phyloP scores from a whole-genome alignment of 1,140 invertebrate species.

The Eumaeus atala region DNA sequence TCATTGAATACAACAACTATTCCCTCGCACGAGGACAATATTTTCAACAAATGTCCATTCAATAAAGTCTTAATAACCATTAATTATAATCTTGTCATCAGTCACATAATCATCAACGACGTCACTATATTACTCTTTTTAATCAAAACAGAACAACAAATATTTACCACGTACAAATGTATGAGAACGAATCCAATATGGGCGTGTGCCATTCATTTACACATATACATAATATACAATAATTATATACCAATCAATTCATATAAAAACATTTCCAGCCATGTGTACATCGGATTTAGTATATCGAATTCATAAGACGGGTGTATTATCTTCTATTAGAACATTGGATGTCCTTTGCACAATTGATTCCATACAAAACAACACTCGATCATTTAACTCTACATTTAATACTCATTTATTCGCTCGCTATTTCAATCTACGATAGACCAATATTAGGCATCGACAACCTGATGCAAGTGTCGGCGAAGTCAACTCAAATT shows the following conservation, averaged over 20 bases:
- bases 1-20: constrained; percentile 71
- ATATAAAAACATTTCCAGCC: constrained; percentile 70
- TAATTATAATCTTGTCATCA: constrained; percentile 52
- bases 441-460: constrained; percentile 40
- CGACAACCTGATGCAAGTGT: constrained; percentile 26
- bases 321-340: constrained; percentile 68
- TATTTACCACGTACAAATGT: constrained; percentile 44
- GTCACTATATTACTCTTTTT: constrained; percentile 53
- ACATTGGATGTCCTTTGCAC: constrained; percentile 60
- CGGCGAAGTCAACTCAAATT: constrained; percentile 13
- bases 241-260: constrained; percentile 63
- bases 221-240: constrained; percentile 55
- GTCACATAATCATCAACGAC: constrained; percentile 70
- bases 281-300: constrained; percentile 53
- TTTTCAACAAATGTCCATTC: constrained; percentile 70
- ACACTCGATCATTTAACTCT: constrained; percentile 61
- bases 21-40: constrained; percentile 63
- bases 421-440: constrained; percentile 42
- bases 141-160: constrained; percentile 56
- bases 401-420: constrained; percentile 36
- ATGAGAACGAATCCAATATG: constrained; percentile 33
- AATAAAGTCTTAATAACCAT: constrained; percentile 72
- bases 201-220: constrained; percentile 23
- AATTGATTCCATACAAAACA: constrained; percentile 69
- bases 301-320: constrained; percentile 67